These are phyloP conservation scores for Zeus faber DNA, from an alignment of 2,113 vertebrate species.

Conservation along the genomic window DNA sequence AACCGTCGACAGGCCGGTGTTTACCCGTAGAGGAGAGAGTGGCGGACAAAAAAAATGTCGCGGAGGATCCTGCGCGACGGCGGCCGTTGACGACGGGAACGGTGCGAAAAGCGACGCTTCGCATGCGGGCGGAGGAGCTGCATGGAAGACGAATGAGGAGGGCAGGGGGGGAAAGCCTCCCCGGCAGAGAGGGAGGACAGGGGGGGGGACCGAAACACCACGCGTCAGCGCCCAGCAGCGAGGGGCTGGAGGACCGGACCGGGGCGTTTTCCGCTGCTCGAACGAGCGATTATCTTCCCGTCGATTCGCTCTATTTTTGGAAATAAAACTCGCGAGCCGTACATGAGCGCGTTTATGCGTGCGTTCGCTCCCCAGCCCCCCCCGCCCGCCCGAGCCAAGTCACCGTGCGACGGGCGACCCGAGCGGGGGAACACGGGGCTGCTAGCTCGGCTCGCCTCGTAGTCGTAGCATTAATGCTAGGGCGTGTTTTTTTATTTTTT, in stretches of 20 bases:
- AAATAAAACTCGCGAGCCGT: constrained; percentile 45
- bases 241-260: constrained; percentile 34
- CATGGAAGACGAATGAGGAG: constrained; percentile 50
- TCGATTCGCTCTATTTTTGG: constrained; percentile 68
- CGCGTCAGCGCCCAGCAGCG: constrained; percentile 50
- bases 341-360: background rate
- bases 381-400: too few species aligned
- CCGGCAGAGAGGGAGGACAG: constrained; percentile 38
- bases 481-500: constrained; percentile 1
- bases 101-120: constrained; percentile 54
- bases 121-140: constrained; percentile 44
- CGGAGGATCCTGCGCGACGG: constrained; percentile 15
- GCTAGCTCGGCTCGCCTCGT: constrained; percentile 19
- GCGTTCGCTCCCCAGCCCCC: background rate
- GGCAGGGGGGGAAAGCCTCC: constrained; percentile 59
- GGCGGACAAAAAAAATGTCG: background rate
- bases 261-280: constrained; percentile 55
- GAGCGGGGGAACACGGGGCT: too few species aligned
- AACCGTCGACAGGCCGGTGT: constrained; percentile 57
- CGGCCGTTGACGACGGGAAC: constrained; percentile 31
- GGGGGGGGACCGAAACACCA: too few species aligned
- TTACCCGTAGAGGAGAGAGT: constrained; percentile 21
- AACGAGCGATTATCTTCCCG: constrained; percentile 56
- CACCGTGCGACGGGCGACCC: too few species aligned
- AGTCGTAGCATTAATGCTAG: constrained; percentile 31